Evolutionary conservation across 2,888 invertebrate genomes (phyloP).

Genomic region (Cephus nigrinus): DNA sequence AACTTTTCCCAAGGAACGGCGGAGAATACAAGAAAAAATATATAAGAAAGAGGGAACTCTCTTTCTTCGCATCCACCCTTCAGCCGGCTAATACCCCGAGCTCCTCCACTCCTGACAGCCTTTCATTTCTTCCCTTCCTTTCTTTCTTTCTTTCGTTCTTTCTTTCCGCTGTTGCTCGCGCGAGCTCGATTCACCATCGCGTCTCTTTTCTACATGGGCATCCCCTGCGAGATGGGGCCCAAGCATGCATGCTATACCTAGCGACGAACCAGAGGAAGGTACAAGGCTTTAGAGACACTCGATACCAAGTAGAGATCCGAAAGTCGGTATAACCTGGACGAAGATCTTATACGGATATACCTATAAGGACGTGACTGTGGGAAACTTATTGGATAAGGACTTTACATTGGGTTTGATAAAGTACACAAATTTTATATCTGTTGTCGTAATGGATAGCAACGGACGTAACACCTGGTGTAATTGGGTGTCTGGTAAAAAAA

Average conservation of each 20-base stretch:
- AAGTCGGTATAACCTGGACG: background rate
- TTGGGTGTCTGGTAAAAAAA: background rate
- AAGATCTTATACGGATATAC: background rate
- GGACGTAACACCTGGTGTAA: background rate
- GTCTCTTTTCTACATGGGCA: background rate
- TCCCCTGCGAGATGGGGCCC: background rate
- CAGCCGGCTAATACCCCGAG: conserved; percentile 61
- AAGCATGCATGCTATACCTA: background rate
- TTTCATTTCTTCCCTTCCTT: conserved; percentile 57
- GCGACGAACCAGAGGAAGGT: background rate
- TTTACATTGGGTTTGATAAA: background rate
- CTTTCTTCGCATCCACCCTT: conserved; percentile 66
- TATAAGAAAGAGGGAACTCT: conserved; percentile 64
- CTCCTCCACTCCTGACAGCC: conserved; percentile 54
- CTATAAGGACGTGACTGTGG: background rate
- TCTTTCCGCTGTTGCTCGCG: conserved; percentile 20
- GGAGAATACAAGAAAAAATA: conserved; percentile 62
- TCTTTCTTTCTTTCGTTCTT: conserved; percentile 21
- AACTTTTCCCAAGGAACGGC: conserved; percentile 73
- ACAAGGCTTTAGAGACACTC: background rate
- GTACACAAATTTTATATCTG: background rate
- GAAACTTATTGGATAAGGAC: background rate
- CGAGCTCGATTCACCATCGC: background rate
- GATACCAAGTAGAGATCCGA: background rate
- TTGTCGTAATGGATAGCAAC: background rate